These are phyloP conservation scores for Pomacea canaliculata DNA, from an alignment of 2,888 invertebrate genomes.

Conservation along the genomic window DNA sequence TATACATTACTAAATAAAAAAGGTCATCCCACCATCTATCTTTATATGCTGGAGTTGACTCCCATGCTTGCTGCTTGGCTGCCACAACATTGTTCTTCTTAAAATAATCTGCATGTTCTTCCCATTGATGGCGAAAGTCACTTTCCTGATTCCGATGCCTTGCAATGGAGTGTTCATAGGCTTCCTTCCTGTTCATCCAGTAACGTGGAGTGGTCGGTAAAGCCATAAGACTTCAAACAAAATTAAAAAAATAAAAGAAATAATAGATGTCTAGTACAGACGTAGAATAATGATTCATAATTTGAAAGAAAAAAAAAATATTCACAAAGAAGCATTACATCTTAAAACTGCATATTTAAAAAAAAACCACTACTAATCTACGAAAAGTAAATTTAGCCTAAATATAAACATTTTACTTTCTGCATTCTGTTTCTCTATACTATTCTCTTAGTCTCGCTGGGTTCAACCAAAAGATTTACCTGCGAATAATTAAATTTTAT, in stretches of 20 bases:
- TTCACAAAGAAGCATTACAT: too few relatives aligned
- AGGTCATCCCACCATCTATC: too few relatives aligned
- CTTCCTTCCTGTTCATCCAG: constrained; percentile 63
- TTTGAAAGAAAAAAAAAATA: too few relatives aligned
- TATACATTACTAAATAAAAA: too few relatives aligned
- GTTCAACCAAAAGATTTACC: too few relatives aligned
- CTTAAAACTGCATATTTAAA: background rate
- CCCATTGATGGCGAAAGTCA: constrained; percentile 63
- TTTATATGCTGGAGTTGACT: constrained; percentile 51
- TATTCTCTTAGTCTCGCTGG: too few relatives aligned
- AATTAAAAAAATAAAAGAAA: background rate
- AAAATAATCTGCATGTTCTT: constrained; percentile 62
- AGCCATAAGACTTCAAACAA: constrained; percentile 51
- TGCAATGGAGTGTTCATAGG: constrained; percentile 65
- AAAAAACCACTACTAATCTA: background rate
- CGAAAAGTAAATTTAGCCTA: background rate
- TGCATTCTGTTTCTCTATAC: too few relatives aligned
- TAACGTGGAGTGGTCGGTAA: constrained; percentile 61
- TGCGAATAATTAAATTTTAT: too few relatives aligned
- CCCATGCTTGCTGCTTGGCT: constrained; percentile 64
- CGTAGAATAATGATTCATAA: too few relatives aligned
- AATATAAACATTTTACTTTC: too few relatives aligned
- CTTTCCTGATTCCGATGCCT: constrained; percentile 58
- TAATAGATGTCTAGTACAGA: too few relatives aligned
- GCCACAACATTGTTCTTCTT: constrained; percentile 60